Base-by-base conservation (phyloP, 2,797 vertebrate species). In the Pyrrhura leucotis region DNA sequence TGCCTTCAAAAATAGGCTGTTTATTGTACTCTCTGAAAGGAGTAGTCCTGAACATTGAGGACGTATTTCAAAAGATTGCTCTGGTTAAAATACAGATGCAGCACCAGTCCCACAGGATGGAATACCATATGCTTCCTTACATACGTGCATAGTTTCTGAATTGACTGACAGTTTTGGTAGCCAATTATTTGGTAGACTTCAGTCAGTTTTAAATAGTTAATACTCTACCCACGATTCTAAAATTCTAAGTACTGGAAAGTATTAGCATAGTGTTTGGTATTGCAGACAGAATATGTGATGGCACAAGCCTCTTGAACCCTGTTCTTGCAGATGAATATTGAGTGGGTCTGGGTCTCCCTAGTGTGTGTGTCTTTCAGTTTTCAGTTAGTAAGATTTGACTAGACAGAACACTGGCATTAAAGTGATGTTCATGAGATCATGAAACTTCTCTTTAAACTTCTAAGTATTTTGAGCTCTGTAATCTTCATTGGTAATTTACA, bases 11-110 rank as follows among this genome's bases (percentile, higher is more conserved):
- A 77, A 42, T 20, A 58, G 40, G 20, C 33, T 62, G 7, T 58
- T 90, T 47, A 25, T 25, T 53, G 66, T 74, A 14, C 29, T 33
- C 86, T 75, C 62, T 84, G 50, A 83, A 83, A 63, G 31, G 17
- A 54, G 18, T 35, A n/a, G 44, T 40, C 56, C 31, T 51, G 62
- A 72, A 71, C 18, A 14, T 19, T 50, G n/a, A 75, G 47, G 48
- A 59, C 0, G 0, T 25, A 19, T 15, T 84, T 25, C 14, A 28
- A 33, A 89, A 42, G n/a, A 19, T 59, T 4, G 4, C 23, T 19
- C 35, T 75, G 18, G 21, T 89, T 91, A 39, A 74, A 58, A 63
- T 39, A 42, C 19, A 67, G 23, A 2, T 68, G 37, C 7, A 76
- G 14, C 42, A 35, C 48, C 14, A 12, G 13, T 88, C 50, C 23